Percentiles rank a stretch among this genome's conserved stretches.
These are phyloP conservation scores for Chaetura pelagica DNA, from an alignment of 2,113 vertebrate genomes.

Conservation along the genomic window DNA sequence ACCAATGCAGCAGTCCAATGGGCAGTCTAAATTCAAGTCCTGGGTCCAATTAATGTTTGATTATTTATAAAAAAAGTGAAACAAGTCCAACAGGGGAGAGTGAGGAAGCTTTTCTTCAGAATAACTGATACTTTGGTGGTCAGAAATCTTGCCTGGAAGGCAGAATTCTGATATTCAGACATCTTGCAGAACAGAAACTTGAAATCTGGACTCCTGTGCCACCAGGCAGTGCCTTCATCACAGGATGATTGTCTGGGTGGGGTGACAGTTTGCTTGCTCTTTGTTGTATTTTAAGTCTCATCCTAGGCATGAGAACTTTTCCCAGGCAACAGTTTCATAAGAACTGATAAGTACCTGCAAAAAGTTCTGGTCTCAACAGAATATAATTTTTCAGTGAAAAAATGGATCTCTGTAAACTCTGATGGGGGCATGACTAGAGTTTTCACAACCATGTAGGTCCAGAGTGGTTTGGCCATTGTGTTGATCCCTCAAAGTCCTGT, in stretches of 20 bases:
- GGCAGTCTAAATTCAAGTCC: background rate
- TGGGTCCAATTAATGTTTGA: constrained; percentile 28
- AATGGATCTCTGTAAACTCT: background rate
- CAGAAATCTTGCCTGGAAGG: background rate
- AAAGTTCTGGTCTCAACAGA: background rate
- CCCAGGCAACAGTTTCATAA: background rate
- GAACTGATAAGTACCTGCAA: background rate
- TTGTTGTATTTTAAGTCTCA: background rate
- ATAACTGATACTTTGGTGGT: background rate
- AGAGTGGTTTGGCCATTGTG: background rate
- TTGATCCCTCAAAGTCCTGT: background rate
- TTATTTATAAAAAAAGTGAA: constrained; percentile 26
- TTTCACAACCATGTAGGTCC: background rate
- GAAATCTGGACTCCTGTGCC: background rate
- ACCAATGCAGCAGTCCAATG: background rate
- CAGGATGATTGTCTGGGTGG: background rate
- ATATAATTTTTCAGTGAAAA: background rate
- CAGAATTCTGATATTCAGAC: background rate
- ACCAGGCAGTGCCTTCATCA: background rate
- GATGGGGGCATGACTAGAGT: background rate
- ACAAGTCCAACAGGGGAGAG: background rate
- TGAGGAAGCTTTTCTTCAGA: background rate
- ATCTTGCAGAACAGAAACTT: background rate
- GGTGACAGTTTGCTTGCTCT: background rate
- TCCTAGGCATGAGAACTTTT: background rate